Percentiles rank a stretch among this genome's conserved stretches.
Evolutionary conservation across 35 echinoderm and acorn worm species (phyloP).

Genomic region (Lytechinus variegatus): DNA sequence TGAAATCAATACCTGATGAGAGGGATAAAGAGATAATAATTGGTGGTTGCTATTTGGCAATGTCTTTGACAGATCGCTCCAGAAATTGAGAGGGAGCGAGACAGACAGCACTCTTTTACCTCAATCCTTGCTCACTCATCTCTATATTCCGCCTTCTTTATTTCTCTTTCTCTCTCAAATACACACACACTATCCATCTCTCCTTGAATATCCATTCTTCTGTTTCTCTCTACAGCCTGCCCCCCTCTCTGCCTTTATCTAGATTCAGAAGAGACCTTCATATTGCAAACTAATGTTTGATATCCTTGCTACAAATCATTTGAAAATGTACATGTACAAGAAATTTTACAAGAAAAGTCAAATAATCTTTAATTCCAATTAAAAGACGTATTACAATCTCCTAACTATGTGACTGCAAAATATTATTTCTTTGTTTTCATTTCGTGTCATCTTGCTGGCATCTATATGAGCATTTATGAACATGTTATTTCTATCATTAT

Average conservation of each 20-base stretch:
- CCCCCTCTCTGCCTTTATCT: neutral
- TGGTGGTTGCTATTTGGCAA: neutral
- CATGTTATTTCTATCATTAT: too few species aligned
- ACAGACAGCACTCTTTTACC: too few species aligned
- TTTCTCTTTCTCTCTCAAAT: too few species aligned
- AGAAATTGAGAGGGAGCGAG: too few species aligned
- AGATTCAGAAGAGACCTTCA: neutral
- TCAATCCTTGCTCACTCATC: neutral
- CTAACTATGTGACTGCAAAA: too few species aligned
- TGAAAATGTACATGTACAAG: neutral
- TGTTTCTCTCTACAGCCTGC: neutral
- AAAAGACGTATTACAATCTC: too few species aligned
- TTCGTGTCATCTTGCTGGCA: too few species aligned
- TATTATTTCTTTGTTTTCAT: too few species aligned
- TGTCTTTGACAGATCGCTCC: neutral
- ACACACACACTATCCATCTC: neutral
- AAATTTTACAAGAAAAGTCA: too few species aligned
- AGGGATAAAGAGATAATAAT: neutral
- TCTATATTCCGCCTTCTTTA: neutral
- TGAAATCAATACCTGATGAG: constrained; percentile 93
- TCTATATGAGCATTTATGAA: too few species aligned
- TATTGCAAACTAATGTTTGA: neutral
- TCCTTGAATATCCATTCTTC: neutral
- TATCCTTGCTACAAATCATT: neutral
- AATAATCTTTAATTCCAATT: too few species aligned